Base-by-base conservation (phyloP, 2,113 vertebrate species). In the Willisornis vidua region DNA sequence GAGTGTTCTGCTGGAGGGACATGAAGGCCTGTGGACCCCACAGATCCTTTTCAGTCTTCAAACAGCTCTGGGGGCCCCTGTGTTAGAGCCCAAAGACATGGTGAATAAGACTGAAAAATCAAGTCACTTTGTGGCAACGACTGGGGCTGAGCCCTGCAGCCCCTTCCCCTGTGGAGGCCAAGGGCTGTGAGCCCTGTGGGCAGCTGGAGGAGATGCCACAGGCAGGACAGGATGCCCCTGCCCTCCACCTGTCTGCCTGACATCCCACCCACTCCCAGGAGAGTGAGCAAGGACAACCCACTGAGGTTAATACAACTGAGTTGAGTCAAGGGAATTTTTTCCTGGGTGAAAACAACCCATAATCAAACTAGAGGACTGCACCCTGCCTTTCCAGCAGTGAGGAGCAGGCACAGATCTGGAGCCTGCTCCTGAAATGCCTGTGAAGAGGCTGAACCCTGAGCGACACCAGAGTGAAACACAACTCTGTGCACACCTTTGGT, bases 1-100 rank as follows among this genome's bases (percentile, higher is more conserved):
- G 98, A 97, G 97, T 51, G 81, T 95, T 94, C 88, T 96, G 96
- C 96, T 97, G 97, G 89, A 94, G 95, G 97, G 95, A 95, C 91
- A 96, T 22, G 71, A 97, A 85, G 91, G 82, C 94, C 96, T 95
- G 24, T 23, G 86, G 65, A 96, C 81, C 74, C 76, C 91, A 88
- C 4, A 75, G 78, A 87, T 71, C 68, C 43, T 94, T 84, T 29
- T 80, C 22, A 52, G 83, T 87, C 88, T 24, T 89, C 79, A 79
- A 85, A 87, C 62, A 91, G 87, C 84, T 94, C 77, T 82, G 74
- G 80, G 89, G 74, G 85, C 68, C 54, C 82, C 74, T 67, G 17
- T 5, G 12, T 87, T 86, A 94, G 82, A 78, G 95, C 67, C 75
- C 82, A 86, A 81, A 33, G 91, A 76, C 57, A 66, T 73, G 68